phyloP scores from a whole-genome alignment of 2,797 vertebrate species.

The Denticeps clupeoides region DNA sequence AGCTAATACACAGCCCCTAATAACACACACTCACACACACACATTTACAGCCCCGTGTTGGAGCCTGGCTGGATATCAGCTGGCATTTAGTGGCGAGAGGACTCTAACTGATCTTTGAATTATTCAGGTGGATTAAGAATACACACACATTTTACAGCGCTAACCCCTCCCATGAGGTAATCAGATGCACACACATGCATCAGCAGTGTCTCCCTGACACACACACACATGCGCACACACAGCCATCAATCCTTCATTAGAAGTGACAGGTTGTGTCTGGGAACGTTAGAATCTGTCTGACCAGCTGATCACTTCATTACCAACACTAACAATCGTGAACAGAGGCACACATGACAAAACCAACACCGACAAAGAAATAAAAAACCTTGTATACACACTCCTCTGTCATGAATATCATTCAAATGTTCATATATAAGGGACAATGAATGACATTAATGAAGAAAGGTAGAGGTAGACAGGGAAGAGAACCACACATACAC shows the following conservation, averaged over 20 bases:
- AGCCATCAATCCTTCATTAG: conserved; percentile 48
- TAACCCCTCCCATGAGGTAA: background rate
- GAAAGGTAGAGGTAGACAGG: too few relatives aligned
- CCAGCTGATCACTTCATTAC: background rate
- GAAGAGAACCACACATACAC: conserved; percentile 18
- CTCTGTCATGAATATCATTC: too few relatives aligned
- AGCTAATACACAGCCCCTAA: background rate
- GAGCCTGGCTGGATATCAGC: conserved; percentile 37
- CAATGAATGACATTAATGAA: too few relatives aligned
- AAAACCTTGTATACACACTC: conserved; percentile 7
- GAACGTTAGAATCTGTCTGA: background rate
- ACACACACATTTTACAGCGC: background rate
- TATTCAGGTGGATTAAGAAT: background rate
- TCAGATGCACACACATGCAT: background rate
- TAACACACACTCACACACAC: conserved; percentile 17
- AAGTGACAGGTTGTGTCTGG: conserved; percentile 51
- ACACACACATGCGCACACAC: conserved; percentile 30
- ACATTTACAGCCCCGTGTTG: conserved; percentile 39
- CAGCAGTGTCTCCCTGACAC: background rate
- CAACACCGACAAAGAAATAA: conserved; percentile 12
- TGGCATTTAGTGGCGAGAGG: conserved; percentile 38
- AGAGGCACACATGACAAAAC: conserved; percentile 17
- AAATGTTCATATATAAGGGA: too few relatives aligned
- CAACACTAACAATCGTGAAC: conserved; percentile 2
- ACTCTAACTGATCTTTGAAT: background rate